Conservation (phyloP, 2,888 invertebrate genomes). For the Heliconius aoede region DNA sequence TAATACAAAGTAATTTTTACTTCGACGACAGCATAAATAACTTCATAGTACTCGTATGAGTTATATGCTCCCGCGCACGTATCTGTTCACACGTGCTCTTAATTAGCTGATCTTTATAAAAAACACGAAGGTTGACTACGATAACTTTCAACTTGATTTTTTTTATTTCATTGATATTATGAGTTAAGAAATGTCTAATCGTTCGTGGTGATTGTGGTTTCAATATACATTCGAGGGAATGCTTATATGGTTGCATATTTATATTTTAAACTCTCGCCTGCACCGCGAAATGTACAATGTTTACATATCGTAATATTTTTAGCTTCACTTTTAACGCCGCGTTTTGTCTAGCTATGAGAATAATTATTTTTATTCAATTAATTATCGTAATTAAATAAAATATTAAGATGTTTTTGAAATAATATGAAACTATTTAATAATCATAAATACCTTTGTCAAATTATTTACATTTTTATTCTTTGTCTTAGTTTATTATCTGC, state of each 20-base stretch:
- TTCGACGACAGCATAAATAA: conserved; percentile 40
- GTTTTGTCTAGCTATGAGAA: no score
- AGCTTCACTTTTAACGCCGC: no score
- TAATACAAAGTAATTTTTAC: conserved; percentile 30
- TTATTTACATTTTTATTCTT: no score
- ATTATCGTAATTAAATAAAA: not conserved
- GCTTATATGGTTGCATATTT: not conserved
- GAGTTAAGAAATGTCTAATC: not conserved
- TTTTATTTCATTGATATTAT: not conserved
- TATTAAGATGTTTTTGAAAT: not conserved
- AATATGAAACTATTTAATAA: no score
- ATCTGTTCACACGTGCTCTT: conserved; percentile 70
- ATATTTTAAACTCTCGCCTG: not conserved
- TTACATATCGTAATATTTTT: no score
- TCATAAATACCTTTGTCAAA: no score
- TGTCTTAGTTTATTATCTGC: no score
- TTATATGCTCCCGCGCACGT: conserved; percentile 62
- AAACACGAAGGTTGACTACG: conserved; percentile 52
- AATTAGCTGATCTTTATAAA: conserved; percentile 65
- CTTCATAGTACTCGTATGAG: conserved; percentile 56
- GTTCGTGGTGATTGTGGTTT: not conserved
- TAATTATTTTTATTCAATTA: no score
- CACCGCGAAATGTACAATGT: no score
- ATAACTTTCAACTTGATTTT: conserved; percentile 46
- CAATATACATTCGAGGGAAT: not conserved